A percentile compares a stretch with the other conserved stretches of the same genome.
phyloP scores from a whole-genome alignment of 2,888 invertebrate genomes.

The Baccha elongata region DNA sequence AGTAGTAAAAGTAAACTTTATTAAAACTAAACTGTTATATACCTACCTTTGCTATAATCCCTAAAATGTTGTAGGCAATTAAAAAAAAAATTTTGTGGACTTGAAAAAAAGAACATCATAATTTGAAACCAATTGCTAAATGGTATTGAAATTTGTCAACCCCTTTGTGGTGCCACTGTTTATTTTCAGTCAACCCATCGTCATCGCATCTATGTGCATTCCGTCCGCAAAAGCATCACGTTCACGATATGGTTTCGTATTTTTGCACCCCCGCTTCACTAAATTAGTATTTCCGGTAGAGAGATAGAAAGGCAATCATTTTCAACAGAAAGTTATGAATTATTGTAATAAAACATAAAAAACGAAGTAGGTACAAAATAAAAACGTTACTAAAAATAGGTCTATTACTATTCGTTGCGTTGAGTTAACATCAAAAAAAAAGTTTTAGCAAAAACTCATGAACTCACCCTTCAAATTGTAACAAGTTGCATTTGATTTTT shows the following conservation, averaged over 20 bases:
- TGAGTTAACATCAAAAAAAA: conserved; percentile 26
- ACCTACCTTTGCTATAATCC: too few relatives aligned
- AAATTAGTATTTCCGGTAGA: conserved; percentile 73
- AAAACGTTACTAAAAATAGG: conserved; percentile 57
- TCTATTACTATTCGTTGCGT: conserved; percentile 49
- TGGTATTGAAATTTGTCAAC: neutral
- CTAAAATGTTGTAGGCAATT: too few relatives aligned
- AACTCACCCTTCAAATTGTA: conserved; percentile 60
- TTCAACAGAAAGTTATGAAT: conserved; percentile 59
- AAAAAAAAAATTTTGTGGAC: too few relatives aligned
- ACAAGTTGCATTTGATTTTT: conserved; percentile 9
- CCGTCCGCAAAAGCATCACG: neutral
- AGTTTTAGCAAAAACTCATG: conserved; percentile 1
- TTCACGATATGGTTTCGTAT: conserved; percentile 34
- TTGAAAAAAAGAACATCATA: too few relatives aligned
- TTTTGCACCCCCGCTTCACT: conserved; percentile 72
- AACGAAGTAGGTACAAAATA: neutral
- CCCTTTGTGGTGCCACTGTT: conserved; percentile 8
- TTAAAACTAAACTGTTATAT: too few relatives aligned
- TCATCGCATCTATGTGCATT: conserved; percentile 19
- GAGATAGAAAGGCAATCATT: conserved; percentile 66
- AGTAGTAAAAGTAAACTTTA: too few relatives aligned
- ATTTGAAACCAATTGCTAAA: too few relatives aligned
- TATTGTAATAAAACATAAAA: conserved; percentile 37
- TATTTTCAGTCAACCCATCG: conserved; percentile 16